Conservation (phyloP, 2,113 vertebrate genomes). For the Urocolius indicus region DNA sequence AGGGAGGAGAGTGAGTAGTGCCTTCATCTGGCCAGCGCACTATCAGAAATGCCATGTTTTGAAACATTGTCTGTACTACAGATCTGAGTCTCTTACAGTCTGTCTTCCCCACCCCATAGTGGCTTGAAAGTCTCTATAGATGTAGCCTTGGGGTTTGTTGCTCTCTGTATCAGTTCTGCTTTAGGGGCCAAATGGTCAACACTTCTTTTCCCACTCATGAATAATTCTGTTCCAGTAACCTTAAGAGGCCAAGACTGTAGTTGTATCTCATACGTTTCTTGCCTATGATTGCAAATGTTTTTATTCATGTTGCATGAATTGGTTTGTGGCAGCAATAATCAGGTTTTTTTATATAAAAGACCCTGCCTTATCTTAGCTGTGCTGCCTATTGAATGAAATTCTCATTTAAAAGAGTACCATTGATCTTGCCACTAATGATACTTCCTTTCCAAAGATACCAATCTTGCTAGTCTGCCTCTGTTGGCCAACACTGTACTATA, state of each 20-base stretch:
- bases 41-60: not conserved
- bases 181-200: not conserved
- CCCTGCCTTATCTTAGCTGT: not conserved
- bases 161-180: not conserved
- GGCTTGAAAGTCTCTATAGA: not conserved
- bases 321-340: not conserved
- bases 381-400: not conserved
- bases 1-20: not conserved
- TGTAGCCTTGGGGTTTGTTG: not conserved
- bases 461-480: not conserved
- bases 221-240: not conserved
- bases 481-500: not conserved
- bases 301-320: not conserved
- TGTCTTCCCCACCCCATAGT: not conserved
- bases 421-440: not conserved
- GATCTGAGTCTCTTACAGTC: not conserved
- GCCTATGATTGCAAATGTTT: not conserved
- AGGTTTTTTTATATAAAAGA: not conserved
- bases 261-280: not conserved
- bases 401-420: not conserved
- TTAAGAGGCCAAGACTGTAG: not conserved
- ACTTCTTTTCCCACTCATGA: fast-evolving
- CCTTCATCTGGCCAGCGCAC: not conserved
- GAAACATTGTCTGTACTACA: not conserved
- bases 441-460: constrained; percentile 1